phyloP scores from a whole-genome alignment of 2,113 vertebrate genomes.

The Anthoscopus minutus region DNA sequence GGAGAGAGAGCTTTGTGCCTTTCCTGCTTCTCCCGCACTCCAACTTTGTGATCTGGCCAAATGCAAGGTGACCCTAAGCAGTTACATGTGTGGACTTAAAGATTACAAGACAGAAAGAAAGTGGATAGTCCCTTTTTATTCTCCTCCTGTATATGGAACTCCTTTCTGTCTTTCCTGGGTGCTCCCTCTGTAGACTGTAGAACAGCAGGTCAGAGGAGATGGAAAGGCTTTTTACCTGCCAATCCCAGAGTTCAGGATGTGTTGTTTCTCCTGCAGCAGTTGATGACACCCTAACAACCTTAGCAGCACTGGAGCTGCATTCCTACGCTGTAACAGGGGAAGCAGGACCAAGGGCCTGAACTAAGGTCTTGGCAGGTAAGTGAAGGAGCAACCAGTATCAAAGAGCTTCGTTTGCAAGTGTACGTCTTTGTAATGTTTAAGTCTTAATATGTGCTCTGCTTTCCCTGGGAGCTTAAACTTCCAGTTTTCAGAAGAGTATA shows the following conservation, averaged over 20 bases:
- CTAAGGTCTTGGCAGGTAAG: constrained; percentile 70
- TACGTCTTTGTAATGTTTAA: constrained; percentile 61
- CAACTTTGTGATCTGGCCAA: not conserved
- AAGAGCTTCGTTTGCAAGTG: constrained; percentile 44
- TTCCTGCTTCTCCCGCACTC: not conserved
- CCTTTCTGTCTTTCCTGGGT: constrained; percentile 30
- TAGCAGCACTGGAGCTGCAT: constrained; percentile 68
- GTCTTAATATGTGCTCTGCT: constrained; percentile 57
- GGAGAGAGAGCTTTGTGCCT: not conserved
- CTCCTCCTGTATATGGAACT: constrained; percentile 11
- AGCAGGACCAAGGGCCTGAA: constrained; percentile 67
- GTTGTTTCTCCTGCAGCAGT: constrained; percentile 68
- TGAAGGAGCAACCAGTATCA: constrained; percentile 52
- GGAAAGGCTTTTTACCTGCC: constrained; percentile 61
- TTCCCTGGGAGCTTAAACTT: constrained; percentile 17
- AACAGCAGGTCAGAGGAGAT: constrained; percentile 36
- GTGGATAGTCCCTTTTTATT: not conserved
- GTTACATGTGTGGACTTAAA: constrained; percentile 46
- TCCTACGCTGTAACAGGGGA: constrained; percentile 67
- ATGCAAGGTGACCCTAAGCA: not conserved
- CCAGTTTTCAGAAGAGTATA: not conserved
- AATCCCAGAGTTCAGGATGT: constrained; percentile 68
- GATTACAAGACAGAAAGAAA: constrained; percentile 49
- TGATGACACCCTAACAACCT: constrained; percentile 67
- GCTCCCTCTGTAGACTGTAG: constrained; percentile 13